Base-by-base conservation (phyloP, 2,113 vertebrate genomes). In the Toxotes chatareus region DNA sequence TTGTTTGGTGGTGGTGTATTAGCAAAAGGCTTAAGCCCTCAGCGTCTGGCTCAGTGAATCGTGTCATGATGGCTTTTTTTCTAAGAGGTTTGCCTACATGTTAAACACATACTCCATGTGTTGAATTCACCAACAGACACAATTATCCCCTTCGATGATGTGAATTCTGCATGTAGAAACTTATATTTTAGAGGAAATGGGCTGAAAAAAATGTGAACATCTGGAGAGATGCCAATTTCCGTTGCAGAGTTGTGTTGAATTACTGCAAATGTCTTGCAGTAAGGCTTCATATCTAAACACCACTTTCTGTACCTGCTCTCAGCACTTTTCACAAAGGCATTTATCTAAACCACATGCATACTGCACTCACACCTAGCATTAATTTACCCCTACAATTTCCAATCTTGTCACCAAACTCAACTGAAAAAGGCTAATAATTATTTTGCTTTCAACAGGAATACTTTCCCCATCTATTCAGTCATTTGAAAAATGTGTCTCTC, bases 1-100 rank as follows among this genome's bases (percentile, higher is more conserved):
- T 84, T 83, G 80, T 92, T 89, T 91, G 76, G 65, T 80, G 34
- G 72, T 70, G 44, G 63, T 88, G 78, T 90, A 73, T 90, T 84
- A 88, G 85, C 85, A 72, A 82, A 76, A 76, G 66, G 71, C 78
- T 86, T 88, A 86, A 89, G 70, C 69, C 64, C 57, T 67, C 56
- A 68, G 19, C 17, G 76, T 80, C 78, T 86, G 87, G 56, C 88
- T 84, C 38, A 3, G 65, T 57, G 53, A 84, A 47, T 83, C 79
- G 55, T 72, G 84, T 73, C 67, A 74, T 44, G 71, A 70, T 74
- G 72, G 77, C 78, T 83, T 80, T 79, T 77, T 74, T 73, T 65
- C 47, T 44, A 53, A 75, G 76, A 68, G 31, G 27, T 81, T 88
- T 90, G 57, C 49, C 56, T 76, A 73, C 63, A 80, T 55, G 57